Conservation (phyloP, 2,888 invertebrate genomes). For the Drosophila paracracens region DNA sequence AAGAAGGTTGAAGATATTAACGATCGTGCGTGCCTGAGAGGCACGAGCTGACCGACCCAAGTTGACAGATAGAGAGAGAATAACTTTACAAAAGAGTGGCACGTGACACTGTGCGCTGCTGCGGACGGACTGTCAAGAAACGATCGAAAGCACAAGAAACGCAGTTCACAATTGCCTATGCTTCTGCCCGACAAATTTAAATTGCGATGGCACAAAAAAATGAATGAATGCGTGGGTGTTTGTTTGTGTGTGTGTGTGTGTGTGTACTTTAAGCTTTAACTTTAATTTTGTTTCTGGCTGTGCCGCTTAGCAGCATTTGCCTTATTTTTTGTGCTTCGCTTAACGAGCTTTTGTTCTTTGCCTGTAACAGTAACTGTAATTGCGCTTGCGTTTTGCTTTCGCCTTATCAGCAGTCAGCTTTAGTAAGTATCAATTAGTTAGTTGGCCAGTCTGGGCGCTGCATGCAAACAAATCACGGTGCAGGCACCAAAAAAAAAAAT, state of each 20-base stretch:
- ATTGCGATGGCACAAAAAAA: conserved; percentile 3
- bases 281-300: conserved; percentile 3
- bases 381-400: conserved; percentile 59
- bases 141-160: conserved; percentile 29
- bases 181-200: conserved; percentile 9
- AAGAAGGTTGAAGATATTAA: conserved; percentile 5
- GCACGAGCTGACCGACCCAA: conserved; percentile 16
- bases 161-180: conserved; percentile 9
- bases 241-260: background rate
- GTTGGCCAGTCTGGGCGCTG: conserved; percentile 27
- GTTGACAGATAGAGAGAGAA: conserved; percentile 10
- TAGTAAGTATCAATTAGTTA: conserved; percentile 62
- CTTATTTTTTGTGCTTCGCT: conserved; percentile 21
- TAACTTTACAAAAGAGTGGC: conserved; percentile 17
- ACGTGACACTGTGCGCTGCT: conserved; percentile 29
- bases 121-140: conserved; percentile 12
- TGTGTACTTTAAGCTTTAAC: conserved; percentile 1
- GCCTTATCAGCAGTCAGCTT: conserved; percentile 44
- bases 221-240: background rate
- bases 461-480: conserved; percentile 55
- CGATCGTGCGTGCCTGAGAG: conserved; percentile 56
- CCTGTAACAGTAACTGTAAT: conserved; percentile 57
- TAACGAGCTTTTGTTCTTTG: conserved; percentile 67
- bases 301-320: conserved; percentile 38
- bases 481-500: background rate